Base-by-base conservation (phyloP, 1,140 invertebrate genomes). In the Dinoponera quadriceps region DNA sequence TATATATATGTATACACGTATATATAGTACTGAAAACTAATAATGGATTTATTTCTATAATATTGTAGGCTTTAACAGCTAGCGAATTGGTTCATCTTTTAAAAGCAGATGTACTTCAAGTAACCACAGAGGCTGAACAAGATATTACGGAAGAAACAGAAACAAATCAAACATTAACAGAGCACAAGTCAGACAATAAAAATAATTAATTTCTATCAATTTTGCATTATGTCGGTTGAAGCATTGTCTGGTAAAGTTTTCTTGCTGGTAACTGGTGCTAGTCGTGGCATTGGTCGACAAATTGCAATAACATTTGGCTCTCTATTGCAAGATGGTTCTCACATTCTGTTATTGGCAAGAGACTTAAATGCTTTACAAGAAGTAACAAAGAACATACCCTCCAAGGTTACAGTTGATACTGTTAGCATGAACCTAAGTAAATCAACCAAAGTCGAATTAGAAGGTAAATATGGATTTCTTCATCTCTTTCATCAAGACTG, bases 211-310 rank as follows among this genome's bases (percentile, higher is more conserved):
- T 38, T 38, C 4, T 9, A 20, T 62, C 59, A 57, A 65, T 18
- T 0, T 72, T 82, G 16, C 68, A 75, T 38, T 16, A 91, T 89
- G 89, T 72, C 84, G 22, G 27, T 80, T 14, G 65, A 88, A 82
- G 63, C 44, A 71, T 94, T 95, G 89, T 94, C 92, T 33, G 92
- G 94, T 66, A 95, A 95, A 89, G 94, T 94, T 25, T 96, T 95
- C 88, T 90, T 95, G 25, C 18, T 98, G 11, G 94, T 99, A 9
- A 98, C 98, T 13, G 98, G 98, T 33, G 98, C 98, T 0, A 98
- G 97, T 83, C 96, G 97, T 91, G 98, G 98, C 48, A 98, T 99
- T 81, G 98, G 98, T 14, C 95, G 95, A 84, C 95, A 96, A 85
- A 95, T 99, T 65, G 96, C 97, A 29, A 92, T 96, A 20, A 96